Percentiles rank a stretch among this genome's conserved stretches.
phyloP scores from a whole-genome alignment of 1,140 invertebrate species.

The Pogonomyrmex californicus region DNA sequence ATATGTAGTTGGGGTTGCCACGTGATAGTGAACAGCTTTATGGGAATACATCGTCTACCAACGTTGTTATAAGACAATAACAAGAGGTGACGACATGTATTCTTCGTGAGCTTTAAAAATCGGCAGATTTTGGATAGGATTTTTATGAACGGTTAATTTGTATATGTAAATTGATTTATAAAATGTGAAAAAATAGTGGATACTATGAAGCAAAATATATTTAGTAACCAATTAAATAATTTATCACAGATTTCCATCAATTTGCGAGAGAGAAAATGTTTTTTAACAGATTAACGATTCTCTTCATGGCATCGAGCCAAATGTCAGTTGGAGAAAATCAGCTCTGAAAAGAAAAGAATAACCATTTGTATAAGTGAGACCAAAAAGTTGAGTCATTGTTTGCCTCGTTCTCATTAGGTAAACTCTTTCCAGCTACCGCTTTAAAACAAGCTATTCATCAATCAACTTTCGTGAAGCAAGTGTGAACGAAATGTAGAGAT shows the following conservation, averaged over 20 bases:
- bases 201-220: neutral
- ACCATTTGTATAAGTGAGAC: conserved; percentile 25
- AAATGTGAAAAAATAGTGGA: neutral
- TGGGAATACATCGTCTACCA: conserved; percentile 77
- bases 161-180: neutral
- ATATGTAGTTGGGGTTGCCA: conserved; percentile 77
- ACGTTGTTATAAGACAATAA: conserved; percentile 72
- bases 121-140: neutral
- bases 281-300: neutral
- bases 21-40: conserved; percentile 66
- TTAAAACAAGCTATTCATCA: conserved; percentile 2
- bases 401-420: neutral
- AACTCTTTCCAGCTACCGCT: neutral
- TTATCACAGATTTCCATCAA: neutral
- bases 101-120: neutral
- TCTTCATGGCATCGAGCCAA: neutral
- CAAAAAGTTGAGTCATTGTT: conserved; percentile 56
- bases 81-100: conserved; percentile 73
- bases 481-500: neutral
- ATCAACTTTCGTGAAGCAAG: neutral
- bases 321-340: conserved; percentile 50
- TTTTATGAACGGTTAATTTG: conserved; percentile 8
- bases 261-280: neutral
- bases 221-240: neutral
- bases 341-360: conserved; percentile 39